Conservation (phyloP, 2,797 vertebrate species). For the Amblyraja radiata region DNA sequence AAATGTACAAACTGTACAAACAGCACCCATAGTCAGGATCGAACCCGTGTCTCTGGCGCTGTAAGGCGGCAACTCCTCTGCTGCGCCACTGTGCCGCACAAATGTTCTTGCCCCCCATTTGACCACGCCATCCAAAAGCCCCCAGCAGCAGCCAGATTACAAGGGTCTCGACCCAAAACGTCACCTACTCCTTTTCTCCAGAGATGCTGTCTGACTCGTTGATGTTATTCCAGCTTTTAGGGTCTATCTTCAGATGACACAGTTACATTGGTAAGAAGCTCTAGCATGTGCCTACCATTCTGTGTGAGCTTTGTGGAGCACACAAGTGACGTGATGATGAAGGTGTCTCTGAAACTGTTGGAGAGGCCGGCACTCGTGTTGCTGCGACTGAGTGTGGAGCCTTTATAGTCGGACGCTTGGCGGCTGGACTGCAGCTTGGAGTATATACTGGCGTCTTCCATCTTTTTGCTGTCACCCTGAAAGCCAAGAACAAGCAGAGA, state of each 20-base stretch:
- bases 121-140: not conserved
- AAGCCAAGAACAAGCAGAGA: constrained; percentile 39
- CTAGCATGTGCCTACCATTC: constrained; percentile 66
- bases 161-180: too few species aligned
- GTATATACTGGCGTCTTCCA: constrained; percentile 85
- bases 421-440: constrained; percentile 73
- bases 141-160: not conserved
- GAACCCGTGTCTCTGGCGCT: too few species aligned
- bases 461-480: constrained; percentile 93
- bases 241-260: too few species aligned
- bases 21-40: too few species aligned
- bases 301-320: constrained; percentile 97
- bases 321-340: constrained; percentile 84
- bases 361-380: constrained; percentile 75
- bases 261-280: not conserved
- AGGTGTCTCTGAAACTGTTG: constrained; percentile 80
- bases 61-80: too few species aligned
- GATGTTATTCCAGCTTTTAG: too few species aligned
- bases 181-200: too few species aligned
- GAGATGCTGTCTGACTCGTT: too few species aligned
- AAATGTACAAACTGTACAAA: too few species aligned
- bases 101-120: too few species aligned
- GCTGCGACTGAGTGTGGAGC: constrained; percentile 62
- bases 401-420: constrained; percentile 64
- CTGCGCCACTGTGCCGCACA: not conserved